Evolutionary conservation across 30 jellyfish, hydroid and myxozoan species (phyloP), one percentile per base, ranked within the genome.

Genomic region (Aurelia aurita complex sp. Pacific): DNA sequence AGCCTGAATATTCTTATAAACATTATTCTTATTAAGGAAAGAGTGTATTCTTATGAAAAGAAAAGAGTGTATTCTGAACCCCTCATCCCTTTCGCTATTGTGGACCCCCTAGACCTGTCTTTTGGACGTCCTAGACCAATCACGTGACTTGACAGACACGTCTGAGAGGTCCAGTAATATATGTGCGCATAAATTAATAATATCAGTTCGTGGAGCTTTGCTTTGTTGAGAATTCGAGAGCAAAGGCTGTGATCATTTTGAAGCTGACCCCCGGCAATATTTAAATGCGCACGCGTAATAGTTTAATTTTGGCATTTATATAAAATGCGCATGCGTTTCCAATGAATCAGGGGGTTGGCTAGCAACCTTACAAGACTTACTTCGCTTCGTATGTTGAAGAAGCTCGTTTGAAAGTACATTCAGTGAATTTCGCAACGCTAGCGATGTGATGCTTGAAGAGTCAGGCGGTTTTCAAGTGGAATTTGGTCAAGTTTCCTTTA

Each of bases 111-210:
- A 70, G 80, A 70, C 80, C 80, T 29, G 19, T 32, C 46, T 34
- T 34, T 61, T 11, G 32, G 34, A 70, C 63, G 80, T 67, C 40
- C 16, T 5, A 57, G 54, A 43, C 63, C 62, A 17, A 3, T 64
- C 89, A 79, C 89, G 89, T 79, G 89, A 79, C 75, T 61, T 35
- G 81, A 13, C 78, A 64, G 93, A 84, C 93, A 84, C 93, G 93
- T 83, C 92, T 74, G 60, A 15, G 52, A 62, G 72, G 57, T 19
- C 23, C 63, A 33, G 4, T 84, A 84, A 84, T 73, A 61, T 84
- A 84, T 84, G 93, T 81, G 68, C 29, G 93, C 87, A 73, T 73
- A 51, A 2, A 40, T 73, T 55, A 73, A 38, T 84, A 70, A 73
- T 77, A 84, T 69, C 64, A 77, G 93, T 84, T 88, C 93, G 93